Evolutionary conservation across 1,140 invertebrate species (phyloP).

Genomic region (Drosophila mauritiana): DNA sequence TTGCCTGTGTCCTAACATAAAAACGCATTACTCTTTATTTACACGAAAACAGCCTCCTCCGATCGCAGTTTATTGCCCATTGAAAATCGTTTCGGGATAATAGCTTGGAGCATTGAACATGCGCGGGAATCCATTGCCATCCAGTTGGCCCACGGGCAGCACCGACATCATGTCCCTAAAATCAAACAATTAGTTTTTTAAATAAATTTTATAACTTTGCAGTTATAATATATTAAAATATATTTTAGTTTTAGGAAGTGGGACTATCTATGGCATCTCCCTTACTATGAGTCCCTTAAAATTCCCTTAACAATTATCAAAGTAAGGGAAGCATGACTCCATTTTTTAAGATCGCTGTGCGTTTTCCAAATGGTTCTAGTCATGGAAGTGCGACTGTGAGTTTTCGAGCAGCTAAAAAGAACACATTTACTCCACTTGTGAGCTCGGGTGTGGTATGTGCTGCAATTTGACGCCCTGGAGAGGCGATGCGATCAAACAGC

Average conservation of each 20-base stretch:
- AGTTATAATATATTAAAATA: too few relatives aligned
- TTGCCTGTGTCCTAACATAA: slow-evolving; percentile 53
- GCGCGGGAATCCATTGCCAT: slow-evolving; percentile 79
- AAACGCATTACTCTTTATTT: slow-evolving; percentile 55
- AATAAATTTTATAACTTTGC: not conserved
- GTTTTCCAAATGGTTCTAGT: slow-evolving; percentile 4
- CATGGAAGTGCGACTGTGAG: slow-evolving; percentile 15
- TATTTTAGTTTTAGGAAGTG: too few relatives aligned
- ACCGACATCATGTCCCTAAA: slow-evolving; percentile 83
- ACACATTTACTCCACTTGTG: slow-evolving; percentile 50
- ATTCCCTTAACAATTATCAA: not conserved
- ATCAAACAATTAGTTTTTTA: slow-evolving; percentile 25
- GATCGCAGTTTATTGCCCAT: slow-evolving; percentile 71
- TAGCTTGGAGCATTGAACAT: slow-evolving; percentile 84
- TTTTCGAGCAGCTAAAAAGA: slow-evolving; percentile 29
- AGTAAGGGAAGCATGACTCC: not conserved
- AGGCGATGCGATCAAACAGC: slow-evolving; percentile 49
- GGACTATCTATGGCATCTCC: too few relatives aligned
- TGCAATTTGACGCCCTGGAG: slow-evolving; percentile 71
- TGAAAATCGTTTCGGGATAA: slow-evolving; percentile 84
- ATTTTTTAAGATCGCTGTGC: not conserved
- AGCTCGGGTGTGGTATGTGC: slow-evolving; percentile 13
- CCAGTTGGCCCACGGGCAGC: slow-evolving; percentile 81
- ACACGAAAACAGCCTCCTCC: slow-evolving; percentile 44
- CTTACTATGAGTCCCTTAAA: too few relatives aligned